phyloP scores from a whole-genome alignment of 2,113 vertebrate genomes.

The Pseudorasbora parva region DNA sequence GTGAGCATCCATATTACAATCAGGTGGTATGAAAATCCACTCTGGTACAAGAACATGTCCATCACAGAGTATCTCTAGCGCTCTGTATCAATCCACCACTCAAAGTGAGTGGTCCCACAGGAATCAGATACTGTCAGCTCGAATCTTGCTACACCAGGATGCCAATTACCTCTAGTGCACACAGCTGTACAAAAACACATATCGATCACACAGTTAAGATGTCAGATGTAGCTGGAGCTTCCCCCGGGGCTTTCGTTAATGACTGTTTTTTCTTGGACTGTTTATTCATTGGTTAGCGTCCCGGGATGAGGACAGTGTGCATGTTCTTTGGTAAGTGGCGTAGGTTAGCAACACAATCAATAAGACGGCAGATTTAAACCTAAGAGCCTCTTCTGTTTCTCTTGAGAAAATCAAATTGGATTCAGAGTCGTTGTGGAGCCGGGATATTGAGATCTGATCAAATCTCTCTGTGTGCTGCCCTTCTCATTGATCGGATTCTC shows the following conservation, averaged over 20 bases:
- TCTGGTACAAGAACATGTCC: conserved; percentile 21
- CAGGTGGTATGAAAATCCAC: not conserved
- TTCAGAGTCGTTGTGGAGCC: not conserved
- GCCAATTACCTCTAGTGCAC: conserved; percentile 52
- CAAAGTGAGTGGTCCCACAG: conserved; percentile 20
- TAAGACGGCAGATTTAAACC: conserved; percentile 31
- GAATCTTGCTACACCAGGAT: conserved; percentile 17
- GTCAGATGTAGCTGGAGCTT: conserved; percentile 36
- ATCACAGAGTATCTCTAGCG: conserved; percentile 29
- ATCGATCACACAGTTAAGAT: conserved; percentile 55
- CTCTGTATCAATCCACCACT: conserved; percentile 3
- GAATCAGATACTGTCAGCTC: conserved; percentile 10
- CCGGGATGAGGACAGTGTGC: conserved; percentile 42
- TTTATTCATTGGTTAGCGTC: conserved; percentile 54
- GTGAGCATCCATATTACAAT: not conserved
- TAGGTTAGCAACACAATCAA: conserved; percentile 57
- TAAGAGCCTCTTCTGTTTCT: conserved; percentile 27
- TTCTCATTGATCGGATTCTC: conserved; percentile 52
- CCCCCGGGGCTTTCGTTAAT: conserved; percentile 47
- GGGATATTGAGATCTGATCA: conserved; percentile 54
- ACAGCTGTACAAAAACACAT: conserved; percentile 40
- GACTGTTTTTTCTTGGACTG: conserved; percentile 28
- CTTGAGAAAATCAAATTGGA: conserved; percentile 46
- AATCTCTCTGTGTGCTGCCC: conserved; percentile 27
- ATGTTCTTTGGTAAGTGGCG: conserved; percentile 41